Conservation (phyloP, 2,797 vertebrate genomes). For the Pagetopsis macropterus region DNA sequence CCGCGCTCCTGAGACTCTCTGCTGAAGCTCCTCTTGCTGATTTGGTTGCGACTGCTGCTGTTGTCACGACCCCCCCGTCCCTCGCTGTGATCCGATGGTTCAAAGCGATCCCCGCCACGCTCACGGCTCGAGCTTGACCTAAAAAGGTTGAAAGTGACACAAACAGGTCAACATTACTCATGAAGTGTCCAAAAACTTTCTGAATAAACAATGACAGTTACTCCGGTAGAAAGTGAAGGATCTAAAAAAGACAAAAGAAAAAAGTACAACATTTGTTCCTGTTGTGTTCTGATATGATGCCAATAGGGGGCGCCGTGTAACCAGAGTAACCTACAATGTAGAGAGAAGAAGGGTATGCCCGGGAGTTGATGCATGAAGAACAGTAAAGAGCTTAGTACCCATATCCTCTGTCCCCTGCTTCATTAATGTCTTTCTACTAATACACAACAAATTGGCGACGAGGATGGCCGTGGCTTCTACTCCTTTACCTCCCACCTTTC, state of each 20-base stretch:
- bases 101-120: constrained; percentile 83
- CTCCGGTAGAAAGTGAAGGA: background rate
- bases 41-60: constrained; percentile 74
- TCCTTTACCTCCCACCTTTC: too few species aligned
- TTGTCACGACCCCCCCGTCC: constrained; percentile 84
- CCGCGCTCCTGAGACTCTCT: constrained; percentile 93
- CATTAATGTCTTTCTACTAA: too few species aligned
- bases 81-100: constrained; percentile 85
- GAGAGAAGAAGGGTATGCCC: too few species aligned
- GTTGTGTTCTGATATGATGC: too few species aligned
- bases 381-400: too few species aligned
- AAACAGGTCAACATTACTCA: background rate
- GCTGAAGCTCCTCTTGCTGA: constrained; percentile 95
- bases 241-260: background rate
- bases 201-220: background rate
- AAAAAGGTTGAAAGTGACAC: background rate
- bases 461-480: too few species aligned
- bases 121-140: constrained; percentile 96
- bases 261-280: background rate
- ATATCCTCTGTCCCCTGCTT: too few species aligned
- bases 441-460: too few species aligned
- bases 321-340: too few species aligned
- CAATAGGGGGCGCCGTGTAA: too few species aligned
- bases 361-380: too few species aligned
- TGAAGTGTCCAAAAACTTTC: background rate